phyloP scores from a whole-genome alignment of 2,888 invertebrate species.

The Drosophila borborema region DNA sequence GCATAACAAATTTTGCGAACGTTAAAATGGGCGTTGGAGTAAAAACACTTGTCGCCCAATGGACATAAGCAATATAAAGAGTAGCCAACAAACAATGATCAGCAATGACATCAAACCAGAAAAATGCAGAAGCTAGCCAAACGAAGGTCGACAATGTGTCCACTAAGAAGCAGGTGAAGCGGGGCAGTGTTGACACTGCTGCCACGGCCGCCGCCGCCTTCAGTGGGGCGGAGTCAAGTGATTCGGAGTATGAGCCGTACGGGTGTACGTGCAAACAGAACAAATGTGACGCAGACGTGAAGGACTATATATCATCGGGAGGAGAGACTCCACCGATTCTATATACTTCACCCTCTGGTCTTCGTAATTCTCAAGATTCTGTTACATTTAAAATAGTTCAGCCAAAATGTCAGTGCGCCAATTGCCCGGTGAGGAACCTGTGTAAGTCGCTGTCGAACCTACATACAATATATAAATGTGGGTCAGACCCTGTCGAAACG shows the following conservation, averaged over 20 bases:
- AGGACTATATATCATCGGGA: slow-evolving; percentile 49
- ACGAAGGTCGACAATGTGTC: neutral
- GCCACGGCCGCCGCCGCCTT: neutral
- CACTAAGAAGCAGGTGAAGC: neutral
- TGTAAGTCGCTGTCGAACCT: slow-evolving; percentile 74
- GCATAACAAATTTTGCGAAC: slow-evolving; percentile 11
- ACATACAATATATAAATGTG: slow-evolving; percentile 6
- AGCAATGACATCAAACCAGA: slow-evolving; percentile 23
- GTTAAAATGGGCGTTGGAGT: slow-evolving; percentile 60
- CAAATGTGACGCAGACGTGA: slow-evolving; percentile 39
- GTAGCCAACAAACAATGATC: slow-evolving; percentile 25
- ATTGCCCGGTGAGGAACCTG: slow-evolving; percentile 81
- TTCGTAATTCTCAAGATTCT: slow-evolving; percentile 37
- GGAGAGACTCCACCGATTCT: slow-evolving; percentile 49
- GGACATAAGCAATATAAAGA: slow-evolving; percentile 42
- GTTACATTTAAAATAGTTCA: slow-evolving; percentile 53
- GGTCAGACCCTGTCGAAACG: slow-evolving; percentile 64
- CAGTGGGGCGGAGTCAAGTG: slow-evolving; percentile 17
- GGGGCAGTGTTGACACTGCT: neutral
- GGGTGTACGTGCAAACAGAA: slow-evolving; percentile 56
- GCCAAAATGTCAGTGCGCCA: slow-evolving; percentile 78
- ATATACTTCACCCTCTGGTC: slow-evolving; percentile 41
- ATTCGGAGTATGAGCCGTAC: slow-evolving; percentile 50
- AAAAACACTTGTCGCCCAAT: slow-evolving; percentile 26
- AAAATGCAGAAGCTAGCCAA: neutral